Conservation (phyloP, 2,113 vertebrate species). For the Chaetodon auriga region DNA sequence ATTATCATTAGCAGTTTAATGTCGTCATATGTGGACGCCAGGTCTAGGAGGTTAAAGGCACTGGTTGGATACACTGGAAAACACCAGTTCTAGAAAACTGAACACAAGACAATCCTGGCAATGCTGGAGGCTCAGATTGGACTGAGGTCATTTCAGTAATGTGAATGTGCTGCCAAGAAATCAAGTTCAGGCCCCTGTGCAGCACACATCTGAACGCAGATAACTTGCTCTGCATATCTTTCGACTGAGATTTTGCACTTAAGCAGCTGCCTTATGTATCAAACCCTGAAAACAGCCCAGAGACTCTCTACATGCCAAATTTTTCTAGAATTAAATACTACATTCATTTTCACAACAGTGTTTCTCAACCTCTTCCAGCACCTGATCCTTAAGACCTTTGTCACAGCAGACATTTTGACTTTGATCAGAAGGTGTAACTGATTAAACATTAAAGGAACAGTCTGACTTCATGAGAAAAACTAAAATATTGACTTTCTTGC, state of each 20-base stretch:
- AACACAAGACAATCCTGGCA: slow-evolving; percentile 3
- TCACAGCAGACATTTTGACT: not conserved
- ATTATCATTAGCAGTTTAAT: no score
- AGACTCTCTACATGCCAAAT: not conserved
- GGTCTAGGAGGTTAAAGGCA: not conserved
- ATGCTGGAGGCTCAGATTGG: not conserved
- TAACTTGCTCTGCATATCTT: not conserved
- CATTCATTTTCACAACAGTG: no score
- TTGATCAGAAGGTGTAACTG: not conserved
- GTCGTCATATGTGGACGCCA: no score
- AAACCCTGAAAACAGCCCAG: not conserved
- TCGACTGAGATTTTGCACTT: no score
- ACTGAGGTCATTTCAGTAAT: slow-evolving; percentile 3
- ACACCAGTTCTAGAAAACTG: not conserved
- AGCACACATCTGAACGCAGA: not conserved
- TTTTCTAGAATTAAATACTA: not conserved
- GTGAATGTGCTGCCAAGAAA: slow-evolving; percentile 7
- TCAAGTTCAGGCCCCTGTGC: not conserved
- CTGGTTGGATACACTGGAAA: slow-evolving; percentile 3
- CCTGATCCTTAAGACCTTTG: not conserved
- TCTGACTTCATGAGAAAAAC: not conserved
- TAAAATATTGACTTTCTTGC: no score
- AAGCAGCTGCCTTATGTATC: no score
- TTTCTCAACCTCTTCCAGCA: not conserved
- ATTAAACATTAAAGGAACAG: not conserved